Conservation (phyloP, 2,113 vertebrate species). For the Daphoenositta chrysoptera region DNA sequence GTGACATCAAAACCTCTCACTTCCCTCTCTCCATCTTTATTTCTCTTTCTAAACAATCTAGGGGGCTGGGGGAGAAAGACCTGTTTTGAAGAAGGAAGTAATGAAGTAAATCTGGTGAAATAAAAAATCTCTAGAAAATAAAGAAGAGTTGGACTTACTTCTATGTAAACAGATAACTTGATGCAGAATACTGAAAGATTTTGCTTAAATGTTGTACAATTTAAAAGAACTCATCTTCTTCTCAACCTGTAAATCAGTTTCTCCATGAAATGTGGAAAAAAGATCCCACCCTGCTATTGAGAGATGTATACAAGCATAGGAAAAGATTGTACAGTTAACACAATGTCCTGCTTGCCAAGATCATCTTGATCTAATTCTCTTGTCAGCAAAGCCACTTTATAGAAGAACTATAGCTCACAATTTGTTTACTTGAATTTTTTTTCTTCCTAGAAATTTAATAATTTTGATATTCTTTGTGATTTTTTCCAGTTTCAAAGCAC, state of each 20-base stretch:
- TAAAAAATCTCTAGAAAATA: not conserved
- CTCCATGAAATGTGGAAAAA: constrained; percentile 15
- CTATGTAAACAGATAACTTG: not conserved
- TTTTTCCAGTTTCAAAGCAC: not conserved
- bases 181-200: not conserved
- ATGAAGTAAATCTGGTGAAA: not conserved
- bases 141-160: not conserved
- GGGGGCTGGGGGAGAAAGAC: not conserved
- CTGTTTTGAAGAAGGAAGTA: not conserved
- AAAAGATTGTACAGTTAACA: constrained; percentile 61
- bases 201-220: not conserved
- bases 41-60: not conserved
- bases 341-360: constrained; percentile 63
- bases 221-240: not conserved
- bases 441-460: not conserved
- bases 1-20: not conserved
- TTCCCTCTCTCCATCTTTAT: not conserved
- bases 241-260: not conserved
- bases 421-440: constrained; percentile 35
- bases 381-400: constrained; percentile 52
- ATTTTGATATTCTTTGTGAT: not conserved
- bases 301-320: not conserved
- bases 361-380: constrained; percentile 57
- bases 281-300: constrained; percentile 23
- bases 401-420: constrained; percentile 8